phyloP scores from a whole-genome alignment of 2,888 invertebrate species.

The Metalampra italica region DNA sequence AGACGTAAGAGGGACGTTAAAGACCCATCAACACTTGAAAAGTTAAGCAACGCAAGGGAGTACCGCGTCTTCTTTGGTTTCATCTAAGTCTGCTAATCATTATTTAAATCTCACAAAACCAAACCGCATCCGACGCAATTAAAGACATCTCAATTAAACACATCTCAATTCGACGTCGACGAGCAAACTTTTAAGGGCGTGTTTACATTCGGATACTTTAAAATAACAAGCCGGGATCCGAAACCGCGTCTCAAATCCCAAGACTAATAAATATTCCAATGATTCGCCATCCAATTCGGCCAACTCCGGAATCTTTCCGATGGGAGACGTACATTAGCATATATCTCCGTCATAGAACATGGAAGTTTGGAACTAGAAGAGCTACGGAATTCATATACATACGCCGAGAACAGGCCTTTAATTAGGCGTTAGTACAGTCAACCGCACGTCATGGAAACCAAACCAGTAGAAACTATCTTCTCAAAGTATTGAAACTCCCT shows the following conservation, averaged over 20 bases:
- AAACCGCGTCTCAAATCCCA: slow-evolving; percentile 47
- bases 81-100: no score
- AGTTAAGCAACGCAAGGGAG: no score
- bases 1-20: no score
- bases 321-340: slow-evolving; percentile 66
- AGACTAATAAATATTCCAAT: slow-evolving; percentile 71
- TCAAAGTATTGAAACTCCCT: no score
- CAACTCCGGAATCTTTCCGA: slow-evolving; percentile 63
- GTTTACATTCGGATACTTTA: slow-evolving; percentile 11
- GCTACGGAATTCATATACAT: not conserved
- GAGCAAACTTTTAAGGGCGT: slow-evolving; percentile 1
- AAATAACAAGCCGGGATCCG: slow-evolving; percentile 38
- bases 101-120: not conserved
- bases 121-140: not conserved
- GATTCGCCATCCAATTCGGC: slow-evolving; percentile 65
- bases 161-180: not conserved
- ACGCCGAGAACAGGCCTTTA: no score
- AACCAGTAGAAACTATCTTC: no score
- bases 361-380: not conserved
- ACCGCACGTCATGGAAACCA: no score
- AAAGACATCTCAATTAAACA: slow-evolving; percentile 1
- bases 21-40: no score
- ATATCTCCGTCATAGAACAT: slow-evolving; percentile 23
- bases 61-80: no score
- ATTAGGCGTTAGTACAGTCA: no score